Percentiles rank a stretch among this genome's conserved stretches.
Evolutionary conservation across 2,797 vertebrate species (phyloP).

Genomic region (Siniperca scherzeri): DNA sequence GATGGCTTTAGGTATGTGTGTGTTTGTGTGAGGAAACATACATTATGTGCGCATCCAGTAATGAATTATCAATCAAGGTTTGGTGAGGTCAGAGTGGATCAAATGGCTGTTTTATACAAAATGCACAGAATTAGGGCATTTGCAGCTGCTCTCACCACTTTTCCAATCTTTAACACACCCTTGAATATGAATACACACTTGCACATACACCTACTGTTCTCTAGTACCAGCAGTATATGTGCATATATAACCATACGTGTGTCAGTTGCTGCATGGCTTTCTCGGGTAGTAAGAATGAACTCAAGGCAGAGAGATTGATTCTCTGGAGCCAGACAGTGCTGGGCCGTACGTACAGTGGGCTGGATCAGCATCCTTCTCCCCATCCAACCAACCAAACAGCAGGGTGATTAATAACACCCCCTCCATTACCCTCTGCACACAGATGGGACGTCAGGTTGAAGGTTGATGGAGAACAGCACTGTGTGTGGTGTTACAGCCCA

Average conservation of each 20-base stretch:
- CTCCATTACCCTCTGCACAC: constrained; percentile 82
- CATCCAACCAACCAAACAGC: constrained; percentile 57
- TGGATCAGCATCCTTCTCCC: constrained; percentile 59
- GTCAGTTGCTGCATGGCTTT: constrained; percentile 18
- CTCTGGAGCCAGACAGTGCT: constrained; percentile 44
- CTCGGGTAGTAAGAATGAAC: constrained; percentile 44
- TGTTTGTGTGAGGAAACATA: constrained; percentile 1
- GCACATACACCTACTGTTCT: constrained; percentile 4
- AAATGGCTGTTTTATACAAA: constrained; percentile 30
- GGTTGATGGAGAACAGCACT: constrained; percentile 81
- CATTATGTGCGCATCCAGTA: constrained; percentile 25
- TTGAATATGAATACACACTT: not conserved
- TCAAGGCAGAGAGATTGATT: constrained; percentile 78
- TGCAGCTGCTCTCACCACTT: constrained; percentile 18
- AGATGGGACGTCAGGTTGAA: constrained; percentile 83
- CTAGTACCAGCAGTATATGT: not conserved
- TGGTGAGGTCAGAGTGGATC: constrained; percentile 29
- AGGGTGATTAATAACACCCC: constrained; percentile 76
- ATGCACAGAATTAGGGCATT: not conserved
- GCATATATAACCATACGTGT: constrained; percentile 13
- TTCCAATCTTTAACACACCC: constrained; percentile 21
- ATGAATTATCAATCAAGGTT: constrained; percentile 50
- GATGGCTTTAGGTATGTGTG: not conserved
- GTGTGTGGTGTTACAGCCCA: constrained; percentile 73
- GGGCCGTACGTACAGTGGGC: constrained; percentile 41